Conservation (phyloP, 2,113 vertebrate genomes). For the Leptobrachium leishanense region DNA sequence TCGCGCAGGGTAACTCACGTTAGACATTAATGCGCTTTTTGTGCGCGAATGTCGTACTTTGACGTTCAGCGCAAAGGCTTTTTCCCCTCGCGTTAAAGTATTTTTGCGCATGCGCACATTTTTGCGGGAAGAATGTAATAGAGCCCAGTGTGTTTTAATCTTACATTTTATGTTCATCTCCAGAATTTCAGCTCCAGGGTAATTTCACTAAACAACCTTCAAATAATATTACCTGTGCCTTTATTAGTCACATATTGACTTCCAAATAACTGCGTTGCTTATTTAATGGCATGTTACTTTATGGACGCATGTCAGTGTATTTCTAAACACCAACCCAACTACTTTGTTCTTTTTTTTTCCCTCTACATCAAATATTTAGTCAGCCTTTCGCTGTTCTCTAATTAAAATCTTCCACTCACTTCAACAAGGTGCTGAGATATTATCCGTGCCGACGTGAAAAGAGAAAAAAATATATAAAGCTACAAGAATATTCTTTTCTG, state of each 20-base stretch:
- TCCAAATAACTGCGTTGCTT: background rate
- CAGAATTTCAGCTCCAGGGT: background rate
- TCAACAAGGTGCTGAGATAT: background rate
- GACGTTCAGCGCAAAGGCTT: too few relatives aligned
- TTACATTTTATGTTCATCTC: conserved; percentile 35
- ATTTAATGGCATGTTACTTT: conserved; percentile 16
- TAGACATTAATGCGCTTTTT: too few relatives aligned
- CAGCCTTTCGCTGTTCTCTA: background rate
- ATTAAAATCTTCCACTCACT: background rate
- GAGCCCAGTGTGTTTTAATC: background rate
- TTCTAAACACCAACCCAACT: background rate
- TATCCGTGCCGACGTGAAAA: too few relatives aligned
- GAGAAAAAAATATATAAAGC: too few relatives aligned
- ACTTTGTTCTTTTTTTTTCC: background rate
- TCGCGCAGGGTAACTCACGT: too few relatives aligned
- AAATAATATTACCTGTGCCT: background rate
- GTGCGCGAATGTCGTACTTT: too few relatives aligned
- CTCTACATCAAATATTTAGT: background rate
- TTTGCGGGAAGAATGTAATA: too few relatives aligned
- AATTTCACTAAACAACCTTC: background rate
- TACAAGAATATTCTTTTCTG: too few relatives aligned
- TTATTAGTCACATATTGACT: conserved; percentile 1
- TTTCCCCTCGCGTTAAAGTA: too few relatives aligned
- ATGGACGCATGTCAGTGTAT: background rate
- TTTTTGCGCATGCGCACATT: too few relatives aligned